Base-by-base conservation (phyloP, 2,888 invertebrate genomes). In the Andrena praecox region DNA sequence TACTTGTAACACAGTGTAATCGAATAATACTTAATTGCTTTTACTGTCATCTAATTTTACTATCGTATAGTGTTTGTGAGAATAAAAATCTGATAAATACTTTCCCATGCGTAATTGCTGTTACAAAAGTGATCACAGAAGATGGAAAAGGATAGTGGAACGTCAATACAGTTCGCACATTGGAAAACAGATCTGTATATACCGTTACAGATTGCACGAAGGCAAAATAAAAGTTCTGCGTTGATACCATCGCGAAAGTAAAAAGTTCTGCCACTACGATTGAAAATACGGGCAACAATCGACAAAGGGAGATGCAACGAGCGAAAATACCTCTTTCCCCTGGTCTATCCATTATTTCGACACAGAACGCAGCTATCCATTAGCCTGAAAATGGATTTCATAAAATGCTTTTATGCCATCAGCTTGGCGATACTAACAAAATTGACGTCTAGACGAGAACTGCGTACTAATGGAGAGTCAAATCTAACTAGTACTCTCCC, bases 331-430 rank as follows among this genome's bases (percentile, higher is more conserved):
- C 73, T 62, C 50, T 68, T 73, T 71, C 56, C 35, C 24, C 48
- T 20, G 54, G 69, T 42, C 50, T 63, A 59, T 75, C 75, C 80
- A 80, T 80, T 82, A 82, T 79, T 79, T 82, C 81, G 80, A 62
- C 73, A 71, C 74, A 67, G 79, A 66, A 66, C 52, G 62, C 50
- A 74, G 64, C 79, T 71, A 75, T 80, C 82, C 82, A 82, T 82
- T 80, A 80, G 80, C 71, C 71, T 59, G 80, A 82, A 80, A 82
- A 80, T 75, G 80, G 75, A 82, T 80, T 82, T 75, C 62, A 71
- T 72, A 80, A 82, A 82, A 80, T 80, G 74, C 82, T 79, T 82
- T 82, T 68, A 80, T 54, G 82, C 42, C 71, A 79, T 82, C 74
- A 79, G 31, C 64, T 67, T 50, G 59, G 29, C 24, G 64, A 71